A percentile compares a stretch with the other conserved stretches of the same genome.
Conservation (phyloP, 2,888 invertebrate genomes). For the Malacosoma neustria region DNA sequence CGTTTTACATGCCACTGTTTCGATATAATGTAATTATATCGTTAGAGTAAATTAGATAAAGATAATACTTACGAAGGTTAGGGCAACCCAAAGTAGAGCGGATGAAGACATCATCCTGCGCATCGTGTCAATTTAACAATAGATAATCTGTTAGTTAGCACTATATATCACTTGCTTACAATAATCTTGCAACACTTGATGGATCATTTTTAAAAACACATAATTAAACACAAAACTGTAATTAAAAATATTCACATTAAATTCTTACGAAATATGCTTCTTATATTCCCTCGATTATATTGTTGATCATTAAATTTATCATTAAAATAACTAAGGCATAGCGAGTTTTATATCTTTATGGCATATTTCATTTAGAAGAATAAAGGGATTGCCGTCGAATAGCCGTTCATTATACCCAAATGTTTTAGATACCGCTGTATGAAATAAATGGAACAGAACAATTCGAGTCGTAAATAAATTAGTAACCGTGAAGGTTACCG, state of each 20-base stretch:
- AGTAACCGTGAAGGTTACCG: slow-evolving; percentile 32
- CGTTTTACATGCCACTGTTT: no score
- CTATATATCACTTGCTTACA: slow-evolving; percentile 24
- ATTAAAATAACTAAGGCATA: not conserved
- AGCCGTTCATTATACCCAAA: slow-evolving; percentile 13
- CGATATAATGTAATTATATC: no score
- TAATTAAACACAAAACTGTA: slow-evolving; percentile 18
- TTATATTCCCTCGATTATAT: not conserved
- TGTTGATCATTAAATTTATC: not conserved
- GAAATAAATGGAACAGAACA: slow-evolving; percentile 32
- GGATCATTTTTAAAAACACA: slow-evolving; percentile 20
- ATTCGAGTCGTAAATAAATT: slow-evolving; percentile 32
- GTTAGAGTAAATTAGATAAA: slow-evolving; percentile 16
- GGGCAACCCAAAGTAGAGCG: slow-evolving; percentile 34
- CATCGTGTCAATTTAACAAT: slow-evolving; percentile 21
- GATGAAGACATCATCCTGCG: slow-evolving; percentile 37
- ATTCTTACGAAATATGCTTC: no score
- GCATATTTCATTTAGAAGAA: slow-evolving; percentile 6
- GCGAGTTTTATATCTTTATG: slow-evolving; percentile 4
- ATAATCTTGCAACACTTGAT: slow-evolving; percentile 23
- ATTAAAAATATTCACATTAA: slow-evolving; percentile 1
- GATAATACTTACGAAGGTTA: slow-evolving; percentile 41
- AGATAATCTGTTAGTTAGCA: slow-evolving; percentile 28
- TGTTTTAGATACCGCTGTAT: slow-evolving; percentile 17
- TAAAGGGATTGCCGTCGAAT: slow-evolving; percentile 17